A percentile compares a stretch with the other conserved stretches of the same genome.
Conservation (phyloP, 1,140 invertebrate genomes). For the Ips nitidus region DNA sequence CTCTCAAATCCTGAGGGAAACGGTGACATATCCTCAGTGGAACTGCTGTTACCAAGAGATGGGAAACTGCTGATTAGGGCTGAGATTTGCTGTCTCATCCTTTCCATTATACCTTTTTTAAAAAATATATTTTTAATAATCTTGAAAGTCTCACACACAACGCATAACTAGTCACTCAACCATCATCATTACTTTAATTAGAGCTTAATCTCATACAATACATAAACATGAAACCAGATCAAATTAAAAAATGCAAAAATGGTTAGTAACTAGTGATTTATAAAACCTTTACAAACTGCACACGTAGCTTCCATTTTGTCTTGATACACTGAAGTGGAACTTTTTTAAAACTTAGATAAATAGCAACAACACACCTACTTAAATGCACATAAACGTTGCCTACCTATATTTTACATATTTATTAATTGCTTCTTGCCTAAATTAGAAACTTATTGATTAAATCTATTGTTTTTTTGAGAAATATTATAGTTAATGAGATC, state of each 20-base stretch:
- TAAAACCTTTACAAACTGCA: too few species aligned
- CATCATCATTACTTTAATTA: too few species aligned
- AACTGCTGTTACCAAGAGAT: conserved; percentile 34
- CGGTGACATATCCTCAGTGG: conserved; percentile 44
- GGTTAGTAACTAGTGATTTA: too few species aligned
- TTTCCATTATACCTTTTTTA: conserved; percentile 52
- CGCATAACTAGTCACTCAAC: too few species aligned
- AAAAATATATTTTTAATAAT: conserved; percentile 38
- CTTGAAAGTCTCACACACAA: background rate
- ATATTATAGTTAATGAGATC: too few species aligned
- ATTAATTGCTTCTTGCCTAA: too few species aligned
- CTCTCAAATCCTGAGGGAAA: conserved; percentile 13
- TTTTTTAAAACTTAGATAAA: background rate
- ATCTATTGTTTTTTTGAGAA: too few species aligned
- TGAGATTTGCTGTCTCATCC: conserved; percentile 52
- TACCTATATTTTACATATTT: background rate
- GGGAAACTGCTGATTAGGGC: conserved; percentile 45
- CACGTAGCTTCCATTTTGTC: too few species aligned
- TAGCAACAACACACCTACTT: conserved; percentile 5
- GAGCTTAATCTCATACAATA: background rate
- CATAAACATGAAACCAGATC: too few species aligned
- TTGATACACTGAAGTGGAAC: too few species aligned
- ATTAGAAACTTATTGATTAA: too few species aligned
- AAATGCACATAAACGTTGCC: conserved; percentile 14
- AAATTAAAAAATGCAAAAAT: too few species aligned